Base-by-base conservation (phyloP, 2,113 vertebrate genomes). In the Anarrhichthys ocellatus region DNA sequence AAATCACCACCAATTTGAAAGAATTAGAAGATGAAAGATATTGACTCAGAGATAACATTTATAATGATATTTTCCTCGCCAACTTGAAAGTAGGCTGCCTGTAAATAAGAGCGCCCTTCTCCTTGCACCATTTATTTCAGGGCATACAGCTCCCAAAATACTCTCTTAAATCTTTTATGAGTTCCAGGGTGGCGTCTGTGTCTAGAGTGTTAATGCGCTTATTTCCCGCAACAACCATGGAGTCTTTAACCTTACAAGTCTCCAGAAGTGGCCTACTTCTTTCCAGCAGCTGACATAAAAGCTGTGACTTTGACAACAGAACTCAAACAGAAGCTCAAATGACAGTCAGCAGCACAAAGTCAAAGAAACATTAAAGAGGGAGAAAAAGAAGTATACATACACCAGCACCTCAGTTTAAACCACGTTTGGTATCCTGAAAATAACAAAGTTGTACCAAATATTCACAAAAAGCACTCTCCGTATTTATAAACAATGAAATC, bases 141-240 rank as follows among this genome's bases (percentile, higher is more conserved):
- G 80, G 87, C 87, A 89, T 63, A 80, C 85, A 79, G 87, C 78
- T 92, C 93, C 91, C 82, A 91, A 94, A 95, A 94, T 95, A 94
- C 91, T 74, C 86, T 75, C 74, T 81, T 94, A 92, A 93, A 95
- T 93, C 72, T 93, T 94, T 95, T 84, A 94, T 94, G 92, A 93
- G 89, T 88, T 87, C 76, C 86, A 88, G 76, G 63, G 86, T 85
- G 83, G 81, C 85, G 81, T 92, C 88, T 88, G 78, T 91, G 81
- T 93, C 91, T 93, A 84, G 82, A 87, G 85, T 78, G 88, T 93
- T 84, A 80, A 85, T 81, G 87, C 71, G 64, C 81, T 91, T 90
- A 89, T 90, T 92, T 89, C 84, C 90, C 42, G 4, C 73, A 82
- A 89, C 87, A 92, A 88, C 86, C 76, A 63, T 78, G 77, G 65